phyloP scores from a whole-genome alignment of 2,888 invertebrate genomes.

The Nasonia oneida region DNA sequence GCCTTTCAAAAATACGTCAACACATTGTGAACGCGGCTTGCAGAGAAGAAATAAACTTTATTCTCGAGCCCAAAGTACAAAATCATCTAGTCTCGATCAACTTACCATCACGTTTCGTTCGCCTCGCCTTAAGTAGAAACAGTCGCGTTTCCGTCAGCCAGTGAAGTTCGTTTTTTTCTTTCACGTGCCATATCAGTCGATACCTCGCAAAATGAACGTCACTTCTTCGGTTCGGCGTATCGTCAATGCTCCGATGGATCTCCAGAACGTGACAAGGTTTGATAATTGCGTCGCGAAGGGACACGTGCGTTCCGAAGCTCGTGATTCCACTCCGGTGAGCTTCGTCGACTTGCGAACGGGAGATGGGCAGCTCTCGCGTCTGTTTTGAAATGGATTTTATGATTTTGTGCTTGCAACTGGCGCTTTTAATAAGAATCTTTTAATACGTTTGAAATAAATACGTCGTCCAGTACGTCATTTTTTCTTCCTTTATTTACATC shows the following conservation, averaged over 20 bases:
- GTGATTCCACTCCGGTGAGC: conserved; percentile 9
- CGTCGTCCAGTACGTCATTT: neutral
- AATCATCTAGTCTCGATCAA: conserved; percentile 42
- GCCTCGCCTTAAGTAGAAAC: conserved; percentile 33
- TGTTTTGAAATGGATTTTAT: conserved; percentile 10
- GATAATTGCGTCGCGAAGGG: conserved; percentile 50
- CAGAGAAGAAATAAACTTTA: neutral
- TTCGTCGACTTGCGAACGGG: neutral
- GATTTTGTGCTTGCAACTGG: neutral
- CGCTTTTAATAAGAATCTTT: no score
- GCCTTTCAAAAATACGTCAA: neutral
- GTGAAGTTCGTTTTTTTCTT: neutral
- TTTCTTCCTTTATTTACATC: neutral
- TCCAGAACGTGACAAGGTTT: conserved; percentile 62
- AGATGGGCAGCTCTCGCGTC: conserved; percentile 29
- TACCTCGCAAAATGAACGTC: conserved; percentile 55
- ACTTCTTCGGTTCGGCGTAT: conserved; percentile 36
- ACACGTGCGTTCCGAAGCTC: conserved; percentile 4
- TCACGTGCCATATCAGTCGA: neutral
- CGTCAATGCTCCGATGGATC: conserved; percentile 38
- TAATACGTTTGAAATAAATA: neutral
- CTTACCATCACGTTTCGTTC: neutral
- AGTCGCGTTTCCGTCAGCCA: conserved; percentile 44
- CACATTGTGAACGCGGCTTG: neutral
- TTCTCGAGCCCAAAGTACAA: neutral